A percentile compares a stretch with the other conserved stretches of the same genome.
Conservation (phyloP, 2,797 vertebrate species). For the Nasua narica region DNA sequence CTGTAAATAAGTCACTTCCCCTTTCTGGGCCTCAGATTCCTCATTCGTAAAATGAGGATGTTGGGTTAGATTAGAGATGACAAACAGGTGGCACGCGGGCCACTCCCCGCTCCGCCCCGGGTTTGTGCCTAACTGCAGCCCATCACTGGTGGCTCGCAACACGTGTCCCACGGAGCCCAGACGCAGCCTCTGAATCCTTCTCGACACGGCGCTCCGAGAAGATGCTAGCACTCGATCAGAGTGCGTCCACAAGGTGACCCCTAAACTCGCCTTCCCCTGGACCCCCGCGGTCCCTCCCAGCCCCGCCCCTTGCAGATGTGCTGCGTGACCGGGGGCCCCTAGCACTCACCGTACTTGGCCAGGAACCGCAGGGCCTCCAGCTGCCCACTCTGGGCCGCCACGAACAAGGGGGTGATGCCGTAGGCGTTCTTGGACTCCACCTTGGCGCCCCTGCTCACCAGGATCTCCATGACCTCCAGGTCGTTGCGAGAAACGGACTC, state of each 20-base stretch:
- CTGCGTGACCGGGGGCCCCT: neutral
- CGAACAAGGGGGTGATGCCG: slow-evolving; percentile 92
- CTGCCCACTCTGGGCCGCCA: slow-evolving; percentile 92
- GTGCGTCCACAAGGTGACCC: neutral
- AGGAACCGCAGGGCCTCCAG: slow-evolving; percentile 89
- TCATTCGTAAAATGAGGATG: slow-evolving; percentile 19
- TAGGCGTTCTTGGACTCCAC: slow-evolving; percentile 91
- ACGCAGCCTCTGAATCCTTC: neutral
- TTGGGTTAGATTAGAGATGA: neutral
- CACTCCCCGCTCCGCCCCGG: neutral
- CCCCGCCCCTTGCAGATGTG: too few relatives aligned
- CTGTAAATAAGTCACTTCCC: neutral
- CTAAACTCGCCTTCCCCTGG: neutral
- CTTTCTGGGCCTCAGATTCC: neutral
- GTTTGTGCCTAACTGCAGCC: neutral
- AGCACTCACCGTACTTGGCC: slow-evolving; percentile 87
- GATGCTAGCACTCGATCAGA: rapidly evolving
- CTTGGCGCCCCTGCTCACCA: slow-evolving; percentile 89
- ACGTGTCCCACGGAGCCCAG: neutral
- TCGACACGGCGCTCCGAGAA: rapidly evolving
- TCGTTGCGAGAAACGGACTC: slow-evolving; percentile 92
- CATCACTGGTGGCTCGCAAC: rapidly evolving
- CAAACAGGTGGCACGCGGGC: rapidly evolving
- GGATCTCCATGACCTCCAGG: slow-evolving; percentile 89
- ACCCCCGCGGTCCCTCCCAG: neutral